These are phyloP conservation scores for Tarsius wallacei DNA, from an alignment of 2,797 vertebrate genomes.

Conservation along the genomic window DNA sequence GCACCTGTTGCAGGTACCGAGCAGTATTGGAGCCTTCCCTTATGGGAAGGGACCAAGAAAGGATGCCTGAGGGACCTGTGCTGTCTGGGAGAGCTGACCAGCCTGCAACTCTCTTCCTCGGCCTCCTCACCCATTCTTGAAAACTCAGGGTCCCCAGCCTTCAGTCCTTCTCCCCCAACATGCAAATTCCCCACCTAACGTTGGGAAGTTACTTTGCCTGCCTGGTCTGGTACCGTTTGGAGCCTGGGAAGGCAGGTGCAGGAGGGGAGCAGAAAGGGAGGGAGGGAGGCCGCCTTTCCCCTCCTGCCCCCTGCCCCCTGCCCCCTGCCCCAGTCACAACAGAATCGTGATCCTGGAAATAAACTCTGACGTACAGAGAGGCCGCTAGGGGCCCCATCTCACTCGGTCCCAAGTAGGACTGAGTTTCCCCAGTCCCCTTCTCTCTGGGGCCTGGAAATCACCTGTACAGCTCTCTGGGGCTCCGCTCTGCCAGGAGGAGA, in stretches of 20 bases:
- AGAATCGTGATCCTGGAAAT: constrained; percentile 25
- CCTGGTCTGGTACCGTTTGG: not conserved
- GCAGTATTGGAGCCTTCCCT: not conserved
- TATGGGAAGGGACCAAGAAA: not conserved
- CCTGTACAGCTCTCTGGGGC: not conserved
- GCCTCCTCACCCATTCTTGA: not conserved
- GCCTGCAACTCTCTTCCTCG: not conserved
- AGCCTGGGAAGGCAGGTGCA: not conserved
- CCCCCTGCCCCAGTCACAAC: constrained; percentile 72
- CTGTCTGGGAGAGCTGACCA: not conserved
- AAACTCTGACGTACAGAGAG: not conserved
- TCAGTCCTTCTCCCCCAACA: not conserved
- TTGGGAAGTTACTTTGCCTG: not conserved
- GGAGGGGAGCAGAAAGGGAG: not conserved
- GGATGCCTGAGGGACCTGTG: not conserved
- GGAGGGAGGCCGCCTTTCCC: not conserved
- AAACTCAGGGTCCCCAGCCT: not conserved
- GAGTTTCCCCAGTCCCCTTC: fast-evolving
- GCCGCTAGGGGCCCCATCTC: fast-evolving
- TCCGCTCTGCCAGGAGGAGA: not conserved
- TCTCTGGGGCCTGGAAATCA: not conserved
- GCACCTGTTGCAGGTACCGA: not conserved
- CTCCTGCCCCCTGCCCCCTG: not conserved
- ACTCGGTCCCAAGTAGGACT: not conserved
- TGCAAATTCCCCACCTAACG: not conserved